phyloP scores from a whole-genome alignment of 1,140 invertebrate species.

The Microplitis demolitor region DNA sequence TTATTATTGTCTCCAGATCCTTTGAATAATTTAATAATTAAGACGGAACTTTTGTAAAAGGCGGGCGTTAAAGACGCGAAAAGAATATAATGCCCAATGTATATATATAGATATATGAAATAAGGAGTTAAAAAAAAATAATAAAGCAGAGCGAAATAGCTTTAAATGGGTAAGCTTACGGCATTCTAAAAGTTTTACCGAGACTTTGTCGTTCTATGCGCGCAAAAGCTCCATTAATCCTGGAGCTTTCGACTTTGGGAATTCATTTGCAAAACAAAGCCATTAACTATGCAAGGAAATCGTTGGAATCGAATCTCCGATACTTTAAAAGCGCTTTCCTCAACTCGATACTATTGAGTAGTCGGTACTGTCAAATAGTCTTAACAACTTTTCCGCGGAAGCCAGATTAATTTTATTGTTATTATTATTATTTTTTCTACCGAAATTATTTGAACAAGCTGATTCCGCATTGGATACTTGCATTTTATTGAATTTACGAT shows the following conservation, averaged over 20 bases:
- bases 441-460: no score
- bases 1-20: constrained; percentile 41
- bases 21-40: constrained; percentile 53
- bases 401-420: not conserved
- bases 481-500: no score
- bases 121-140: constrained; percentile 15
- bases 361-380: no score
- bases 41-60: constrained; percentile 36
- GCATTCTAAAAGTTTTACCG: constrained; percentile 6
- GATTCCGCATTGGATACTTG: no score
- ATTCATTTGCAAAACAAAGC: constrained; percentile 23
- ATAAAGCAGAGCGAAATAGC: constrained; percentile 7
- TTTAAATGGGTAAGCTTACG: constrained; percentile 5
- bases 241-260: constrained; percentile 19
- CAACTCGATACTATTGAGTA: constrained; percentile 24
- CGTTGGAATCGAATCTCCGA: constrained; percentile 14
- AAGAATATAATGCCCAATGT: constrained; percentile 1
- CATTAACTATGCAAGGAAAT: constrained; percentile 12
- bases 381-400: no score
- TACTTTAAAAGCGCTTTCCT: not conserved
- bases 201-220: constrained; percentile 23
- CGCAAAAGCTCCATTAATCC: constrained; percentile 20
- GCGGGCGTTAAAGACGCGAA: constrained; percentile 20
- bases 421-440: not conserved
- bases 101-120: constrained; percentile 7